These are phyloP conservation scores for Heterochromis multidens DNA, from an alignment of 2,113 vertebrate genomes.

Conservation along the genomic window DNA sequence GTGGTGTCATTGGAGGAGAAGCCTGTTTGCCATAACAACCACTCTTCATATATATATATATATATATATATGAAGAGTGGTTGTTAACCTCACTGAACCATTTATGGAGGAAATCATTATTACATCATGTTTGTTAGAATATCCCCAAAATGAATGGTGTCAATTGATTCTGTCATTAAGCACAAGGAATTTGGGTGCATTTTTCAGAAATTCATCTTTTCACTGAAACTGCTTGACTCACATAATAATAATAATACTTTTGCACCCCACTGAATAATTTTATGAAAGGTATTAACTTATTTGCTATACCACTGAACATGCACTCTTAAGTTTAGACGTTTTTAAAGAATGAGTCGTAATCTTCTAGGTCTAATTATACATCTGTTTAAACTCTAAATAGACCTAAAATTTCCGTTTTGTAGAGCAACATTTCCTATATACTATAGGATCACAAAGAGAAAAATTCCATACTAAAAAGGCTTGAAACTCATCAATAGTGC, in stretches of 20 bases:
- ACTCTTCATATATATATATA: too few relatives aligned
- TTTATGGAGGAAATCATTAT: background rate
- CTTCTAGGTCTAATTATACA: background rate
- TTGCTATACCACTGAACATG: background rate
- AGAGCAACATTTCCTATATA: background rate
- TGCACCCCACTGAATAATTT: background rate
- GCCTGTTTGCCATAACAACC: too few relatives aligned
- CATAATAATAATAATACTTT: background rate
- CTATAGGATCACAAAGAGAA: background rate
- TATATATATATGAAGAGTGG: too few relatives aligned
- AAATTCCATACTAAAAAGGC: background rate
- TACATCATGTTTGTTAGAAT: background rate
- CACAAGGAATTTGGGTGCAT: background rate
- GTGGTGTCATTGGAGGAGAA: background rate
- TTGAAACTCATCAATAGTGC: background rate
- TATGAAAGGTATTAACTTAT: background rate
- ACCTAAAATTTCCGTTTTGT: background rate
- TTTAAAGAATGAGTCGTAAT: background rate
- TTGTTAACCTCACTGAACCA: background rate
- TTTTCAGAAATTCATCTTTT: background rate
- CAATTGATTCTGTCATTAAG: background rate
- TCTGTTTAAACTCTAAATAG: background rate
- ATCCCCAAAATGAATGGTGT: background rate
- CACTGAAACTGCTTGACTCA: background rate
- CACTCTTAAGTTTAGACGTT: background rate